Evolutionary conservation across 2,113 vertebrate genomes (phyloP), one percentile per base, ranked within the genome.

Genomic region (Telmatochromis brichardi): DNA sequence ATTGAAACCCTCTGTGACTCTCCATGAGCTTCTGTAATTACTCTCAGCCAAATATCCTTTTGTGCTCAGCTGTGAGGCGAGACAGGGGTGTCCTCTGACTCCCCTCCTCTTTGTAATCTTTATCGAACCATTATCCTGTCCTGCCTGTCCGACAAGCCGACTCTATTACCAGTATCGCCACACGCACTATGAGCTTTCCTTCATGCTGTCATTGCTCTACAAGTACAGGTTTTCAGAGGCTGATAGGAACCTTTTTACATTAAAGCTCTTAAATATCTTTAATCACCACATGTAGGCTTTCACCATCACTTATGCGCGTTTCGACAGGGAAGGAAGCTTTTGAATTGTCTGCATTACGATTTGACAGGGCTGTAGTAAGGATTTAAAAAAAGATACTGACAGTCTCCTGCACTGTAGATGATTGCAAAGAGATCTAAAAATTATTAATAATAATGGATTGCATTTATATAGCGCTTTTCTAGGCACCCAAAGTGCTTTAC

Each of bases 41-140:
- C 82, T 89, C 87, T 89, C 89, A 86, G 90, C 82, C 89, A 88
- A 89, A 90, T 88, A 82, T 88, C 86, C 73, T 63, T 91, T 84
- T 88, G 87, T 90, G 87, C 89, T 89, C 57, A 80, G 87, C 92
- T 55, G 88, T 23, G 42, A 37, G 63, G 89, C 73, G 50, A 90
- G 90, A 76, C 92, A 11, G 86, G 63, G 79, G 19, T 17, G 84
- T 89, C 90, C 86, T 87, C 82, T 9, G 65, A 78, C 90, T 88
- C 81, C 79, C 68, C 82, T 90, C 85, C 78, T 88, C 83, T 86
- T 45, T 84, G 85, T 86, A 81, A 90, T 92, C 89, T 93, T 78
- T 83, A 92, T 90, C 65, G 68, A 90, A 82, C 83, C 89, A 80
- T 89, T 92, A 90, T 90, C 92, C 85, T 8, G 65, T 80, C 65